phyloP scores from a whole-genome alignment of 2,113 vertebrate species.

The Pelusios castaneus region DNA sequence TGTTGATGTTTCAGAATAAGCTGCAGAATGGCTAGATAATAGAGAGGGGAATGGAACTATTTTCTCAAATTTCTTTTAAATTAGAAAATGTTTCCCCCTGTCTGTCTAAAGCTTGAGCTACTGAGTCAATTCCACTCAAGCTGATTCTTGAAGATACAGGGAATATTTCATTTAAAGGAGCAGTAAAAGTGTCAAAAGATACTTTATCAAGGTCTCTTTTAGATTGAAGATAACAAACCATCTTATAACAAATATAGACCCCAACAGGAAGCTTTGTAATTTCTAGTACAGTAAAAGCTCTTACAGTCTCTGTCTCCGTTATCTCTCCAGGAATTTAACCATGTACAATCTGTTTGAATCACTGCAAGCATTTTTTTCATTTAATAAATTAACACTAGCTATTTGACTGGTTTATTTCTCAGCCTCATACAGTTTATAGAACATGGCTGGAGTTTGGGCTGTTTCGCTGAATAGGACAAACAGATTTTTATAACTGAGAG shows the following conservation, averaged over 20 bases:
- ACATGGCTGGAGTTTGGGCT: neutral
- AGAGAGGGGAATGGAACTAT: constrained; percentile 79
- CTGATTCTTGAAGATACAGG: constrained; percentile 70
- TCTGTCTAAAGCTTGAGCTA: constrained; percentile 66
- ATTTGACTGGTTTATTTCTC: constrained; percentile 19
- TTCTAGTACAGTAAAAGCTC: neutral
- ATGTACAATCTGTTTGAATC: neutral
- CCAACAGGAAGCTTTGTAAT: constrained; percentile 47
- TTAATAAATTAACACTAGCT: constrained; percentile 15
- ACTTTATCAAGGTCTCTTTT: constrained; percentile 73
- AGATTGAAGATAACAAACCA: constrained; percentile 62
- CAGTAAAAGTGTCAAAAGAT: constrained; percentile 74
- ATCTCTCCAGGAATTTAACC: neutral
- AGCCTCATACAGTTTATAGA: neutral
- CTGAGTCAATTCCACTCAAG: constrained; percentile 66
- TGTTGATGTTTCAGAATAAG: constrained; percentile 75
- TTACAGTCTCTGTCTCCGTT: constrained; percentile 1
- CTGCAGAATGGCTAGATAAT: constrained; percentile 74
- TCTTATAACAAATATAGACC: constrained; percentile 62
- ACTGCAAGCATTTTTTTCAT: neutral
- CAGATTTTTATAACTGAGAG: neutral
- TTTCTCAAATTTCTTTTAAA: constrained; percentile 89
- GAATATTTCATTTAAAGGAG: constrained; percentile 77
- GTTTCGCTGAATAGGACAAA: neutral
- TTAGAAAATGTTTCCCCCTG: constrained; percentile 80